Conservation (phyloP, 2,888 invertebrate species). For the Hydrotaea diabolus region DNA sequence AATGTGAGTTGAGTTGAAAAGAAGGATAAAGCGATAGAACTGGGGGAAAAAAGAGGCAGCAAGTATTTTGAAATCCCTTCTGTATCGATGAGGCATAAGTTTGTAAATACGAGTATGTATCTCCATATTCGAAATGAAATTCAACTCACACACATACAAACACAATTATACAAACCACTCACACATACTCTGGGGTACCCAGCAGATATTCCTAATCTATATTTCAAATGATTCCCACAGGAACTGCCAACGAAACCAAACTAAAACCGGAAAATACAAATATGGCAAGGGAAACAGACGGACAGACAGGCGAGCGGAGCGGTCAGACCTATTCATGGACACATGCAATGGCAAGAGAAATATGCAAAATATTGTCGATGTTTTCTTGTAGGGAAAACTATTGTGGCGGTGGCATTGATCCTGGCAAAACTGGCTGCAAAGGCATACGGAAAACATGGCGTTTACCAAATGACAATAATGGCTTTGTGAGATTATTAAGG, state of each 20-base stretch:
- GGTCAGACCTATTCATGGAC: background rate
- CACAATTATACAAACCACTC: constrained; percentile 16
- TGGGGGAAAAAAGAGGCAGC: constrained; percentile 10
- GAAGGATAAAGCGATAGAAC: background rate
- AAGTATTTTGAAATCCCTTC: constrained; percentile 54
- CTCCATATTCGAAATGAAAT: constrained; percentile 18
- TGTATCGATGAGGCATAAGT: constrained; percentile 39
- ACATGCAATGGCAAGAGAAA: background rate
- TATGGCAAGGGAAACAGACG: constrained; percentile 24
- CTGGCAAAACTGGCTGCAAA: background rate
- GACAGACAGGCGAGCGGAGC: background rate
- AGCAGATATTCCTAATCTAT: constrained; percentile 60
- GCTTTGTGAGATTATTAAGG: constrained; percentile 44
- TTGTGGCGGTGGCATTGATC: background rate
- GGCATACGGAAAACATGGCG: constrained; percentile 11
- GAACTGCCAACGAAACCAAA: constrained; percentile 40
- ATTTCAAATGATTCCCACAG: constrained; percentile 57
- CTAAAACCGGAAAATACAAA: constrained; percentile 1
- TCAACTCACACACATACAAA: constrained; percentile 19
- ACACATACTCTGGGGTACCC: constrained; percentile 26
- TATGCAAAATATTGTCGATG: background rate
- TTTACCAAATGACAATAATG: constrained; percentile 51
- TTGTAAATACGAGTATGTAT: constrained; percentile 56
- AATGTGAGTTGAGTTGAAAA: constrained; percentile 5
- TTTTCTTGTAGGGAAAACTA: background rate